A percentile compares a stretch with the other conserved stretches of the same genome.
Evolutionary conservation across 2,888 invertebrate genomes (phyloP).

Genomic region (Plagodis pulveraria): DNA sequence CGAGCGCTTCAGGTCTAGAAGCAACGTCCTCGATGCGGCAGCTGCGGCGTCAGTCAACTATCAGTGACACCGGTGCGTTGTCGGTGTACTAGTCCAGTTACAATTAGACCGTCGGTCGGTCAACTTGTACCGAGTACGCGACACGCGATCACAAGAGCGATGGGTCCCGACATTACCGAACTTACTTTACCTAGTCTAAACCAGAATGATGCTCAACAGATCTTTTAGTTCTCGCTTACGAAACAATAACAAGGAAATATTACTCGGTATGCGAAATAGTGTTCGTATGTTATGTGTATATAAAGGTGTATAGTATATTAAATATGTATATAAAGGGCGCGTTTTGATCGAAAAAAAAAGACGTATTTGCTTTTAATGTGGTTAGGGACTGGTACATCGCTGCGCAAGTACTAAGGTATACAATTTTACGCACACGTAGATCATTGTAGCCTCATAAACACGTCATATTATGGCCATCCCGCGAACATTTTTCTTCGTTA

Average conservation of each 20-base stretch:
- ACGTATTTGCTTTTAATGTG: conserved; percentile 27
- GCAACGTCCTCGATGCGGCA: not conserved
- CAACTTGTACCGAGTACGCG: conserved; percentile 51
- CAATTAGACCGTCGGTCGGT: conserved; percentile 62
- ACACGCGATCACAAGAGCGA: conserved; percentile 46
- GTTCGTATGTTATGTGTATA: conserved; percentile 35
- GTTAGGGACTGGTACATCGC: conserved; percentile 12
- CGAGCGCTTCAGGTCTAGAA: no score
- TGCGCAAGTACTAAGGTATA: conserved; percentile 25
- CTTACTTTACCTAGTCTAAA: conserved; percentile 31
- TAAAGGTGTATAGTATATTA: no score
- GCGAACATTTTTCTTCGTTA: conserved; percentile 3
- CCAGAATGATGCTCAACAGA: conserved; percentile 69
- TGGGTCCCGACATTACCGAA: conserved; percentile 46
- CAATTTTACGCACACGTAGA: conserved; percentile 7
- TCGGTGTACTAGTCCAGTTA: conserved; percentile 50
- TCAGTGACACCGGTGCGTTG: conserved; percentile 37
- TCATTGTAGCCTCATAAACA: not conserved
- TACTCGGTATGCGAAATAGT: conserved; percentile 84
- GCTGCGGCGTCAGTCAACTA: conserved; percentile 41
- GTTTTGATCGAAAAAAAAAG: conserved; percentile 27
- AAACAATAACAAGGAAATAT: conserved; percentile 88
- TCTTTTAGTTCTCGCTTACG: conserved; percentile 85
- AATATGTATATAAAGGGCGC: no score
- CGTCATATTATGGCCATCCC: conserved; percentile 5